phyloP scores from a whole-genome alignment of 2,113 vertebrate species.

The Prietella phreatophila region DNA sequence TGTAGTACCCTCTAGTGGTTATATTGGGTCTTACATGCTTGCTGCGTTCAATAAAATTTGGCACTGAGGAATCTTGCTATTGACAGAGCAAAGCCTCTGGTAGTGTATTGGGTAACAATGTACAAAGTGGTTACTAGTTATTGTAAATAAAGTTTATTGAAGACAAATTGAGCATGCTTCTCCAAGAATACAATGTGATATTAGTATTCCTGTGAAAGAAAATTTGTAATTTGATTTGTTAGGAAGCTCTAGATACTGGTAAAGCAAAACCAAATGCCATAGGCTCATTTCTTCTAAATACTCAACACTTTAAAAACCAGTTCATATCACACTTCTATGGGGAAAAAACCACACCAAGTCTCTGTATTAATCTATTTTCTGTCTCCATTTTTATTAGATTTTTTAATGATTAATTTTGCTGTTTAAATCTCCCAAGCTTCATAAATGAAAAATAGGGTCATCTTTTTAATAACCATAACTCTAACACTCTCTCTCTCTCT shows the following conservation, averaged over 20 bases:
- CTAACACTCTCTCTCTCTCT: neutral
- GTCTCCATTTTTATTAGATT: neutral
- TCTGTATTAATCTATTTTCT: neutral
- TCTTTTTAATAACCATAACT: neutral
- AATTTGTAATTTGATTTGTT: neutral
- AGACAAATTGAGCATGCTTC: neutral
- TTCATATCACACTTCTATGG: neutral
- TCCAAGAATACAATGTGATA: neutral
- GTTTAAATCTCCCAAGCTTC: neutral
- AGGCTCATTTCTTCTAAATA: neutral
- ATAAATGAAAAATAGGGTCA: constrained; percentile 11
- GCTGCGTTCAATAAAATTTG: neutral
- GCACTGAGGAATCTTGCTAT: neutral
- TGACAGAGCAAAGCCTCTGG: neutral
- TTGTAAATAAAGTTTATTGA: neutral
- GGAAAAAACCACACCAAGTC: neutral
- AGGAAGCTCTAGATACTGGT: neutral
- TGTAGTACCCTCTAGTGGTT: constrained; percentile 72
- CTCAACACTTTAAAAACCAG: too few species aligned
- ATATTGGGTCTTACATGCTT: neutral
- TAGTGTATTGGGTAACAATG: neutral
- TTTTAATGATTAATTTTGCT: neutral
- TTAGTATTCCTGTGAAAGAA: neutral
- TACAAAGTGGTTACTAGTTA: neutral
- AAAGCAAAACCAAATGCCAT: neutral